Percentiles rank a stretch among this genome's conserved stretches.
Evolutionary conservation across 2,113 vertebrate species (phyloP).

Genomic region (Pterocles gutturalis): DNA sequence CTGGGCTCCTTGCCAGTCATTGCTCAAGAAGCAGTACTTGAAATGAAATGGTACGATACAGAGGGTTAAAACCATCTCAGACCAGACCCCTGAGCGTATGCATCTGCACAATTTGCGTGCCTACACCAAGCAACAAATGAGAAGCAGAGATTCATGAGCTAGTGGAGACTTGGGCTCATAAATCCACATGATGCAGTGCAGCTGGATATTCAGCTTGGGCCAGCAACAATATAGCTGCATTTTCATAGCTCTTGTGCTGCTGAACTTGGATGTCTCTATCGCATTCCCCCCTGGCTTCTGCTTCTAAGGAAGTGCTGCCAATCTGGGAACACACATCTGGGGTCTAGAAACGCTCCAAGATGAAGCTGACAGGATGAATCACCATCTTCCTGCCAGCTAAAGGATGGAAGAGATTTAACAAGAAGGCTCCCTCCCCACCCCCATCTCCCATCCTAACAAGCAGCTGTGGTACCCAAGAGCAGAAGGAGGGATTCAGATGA

Average conservation of each 20-base stretch:
- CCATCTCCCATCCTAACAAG: background rate
- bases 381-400: background rate
- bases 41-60: background rate
- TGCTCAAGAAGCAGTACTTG: background rate
- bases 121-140: background rate
- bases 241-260: background rate
- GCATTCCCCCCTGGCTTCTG: background rate
- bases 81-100: background rate
- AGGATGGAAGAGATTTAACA: background rate
- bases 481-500: background rate
- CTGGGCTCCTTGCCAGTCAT: background rate
- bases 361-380: slow-evolving; percentile 19
- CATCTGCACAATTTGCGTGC: background rate
- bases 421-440: background rate
- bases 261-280: slow-evolving; percentile 5
- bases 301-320: slow-evolving; percentile 25
- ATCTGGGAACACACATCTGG: slow-evolving; percentile 22
- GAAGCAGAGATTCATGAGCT: slow-evolving; percentile 36
- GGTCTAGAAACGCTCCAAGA: slow-evolving; percentile 18
- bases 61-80: background rate
- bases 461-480: background rate
- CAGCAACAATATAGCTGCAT: background rate
- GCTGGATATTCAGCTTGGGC: slow-evolving; percentile 33
- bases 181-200: slow-evolving; percentile 42
- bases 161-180: slow-evolving; percentile 5